A percentile compares a stretch with the other conserved stretches of the same genome.
Evolutionary conservation across 2,113 vertebrate species (phyloP).

Genomic region (Saimiri boliviensis): DNA sequence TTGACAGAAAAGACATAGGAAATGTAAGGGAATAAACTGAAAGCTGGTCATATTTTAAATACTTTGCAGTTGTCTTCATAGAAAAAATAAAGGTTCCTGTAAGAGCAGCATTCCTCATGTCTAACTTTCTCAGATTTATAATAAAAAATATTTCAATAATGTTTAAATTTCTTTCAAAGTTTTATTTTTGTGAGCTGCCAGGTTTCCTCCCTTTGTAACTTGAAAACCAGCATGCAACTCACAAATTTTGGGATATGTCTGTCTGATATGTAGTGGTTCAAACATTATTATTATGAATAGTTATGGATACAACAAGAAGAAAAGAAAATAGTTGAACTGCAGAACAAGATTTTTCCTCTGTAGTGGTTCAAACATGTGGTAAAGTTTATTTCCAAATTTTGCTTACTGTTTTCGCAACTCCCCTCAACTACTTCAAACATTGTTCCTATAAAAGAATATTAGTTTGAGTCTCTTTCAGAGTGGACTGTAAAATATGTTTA

Average conservation of each 20-base stretch:
- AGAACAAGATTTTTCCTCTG: neutral
- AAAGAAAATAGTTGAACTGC: neutral
- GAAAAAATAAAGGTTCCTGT: neutral
- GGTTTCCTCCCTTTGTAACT: neutral
- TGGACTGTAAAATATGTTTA: neutral
- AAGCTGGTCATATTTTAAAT: neutral
- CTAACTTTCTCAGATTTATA: neutral
- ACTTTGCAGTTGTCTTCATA: neutral
- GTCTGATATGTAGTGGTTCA: neutral
- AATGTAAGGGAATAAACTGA: neutral
- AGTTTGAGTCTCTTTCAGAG: neutral
- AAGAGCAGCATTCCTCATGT: neutral
- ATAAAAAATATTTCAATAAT: neutral
- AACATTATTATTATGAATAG: neutral
- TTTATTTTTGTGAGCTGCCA: neutral
- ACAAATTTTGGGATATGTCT: neutral
- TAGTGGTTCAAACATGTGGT: neutral
- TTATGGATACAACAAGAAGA: neutral
- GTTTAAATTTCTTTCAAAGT: conserved; percentile 1
- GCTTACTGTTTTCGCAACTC: conserved; percentile 9
- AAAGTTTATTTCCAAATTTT: conserved; percentile 8
- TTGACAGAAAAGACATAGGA: neutral
- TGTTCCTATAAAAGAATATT: neutral
- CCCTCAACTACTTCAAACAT: neutral
- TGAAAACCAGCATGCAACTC: neutral